Conservation (phyloP, 2,797 vertebrate genomes). For the Eptatretus atami region DNA sequence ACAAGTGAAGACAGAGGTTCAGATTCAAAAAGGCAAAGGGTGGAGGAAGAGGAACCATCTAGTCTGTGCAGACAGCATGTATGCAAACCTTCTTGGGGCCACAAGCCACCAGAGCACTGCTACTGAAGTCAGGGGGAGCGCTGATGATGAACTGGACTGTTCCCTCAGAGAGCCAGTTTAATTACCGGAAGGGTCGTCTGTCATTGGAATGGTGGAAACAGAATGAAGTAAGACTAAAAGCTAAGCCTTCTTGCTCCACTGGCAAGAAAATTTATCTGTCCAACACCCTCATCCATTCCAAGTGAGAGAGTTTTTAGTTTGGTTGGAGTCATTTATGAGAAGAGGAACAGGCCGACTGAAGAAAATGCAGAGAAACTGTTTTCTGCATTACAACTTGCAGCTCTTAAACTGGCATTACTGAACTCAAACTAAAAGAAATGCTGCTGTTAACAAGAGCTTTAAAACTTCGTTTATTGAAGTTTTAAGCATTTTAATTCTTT, state of each 20-base stretch:
- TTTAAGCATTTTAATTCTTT: too few relatives aligned
- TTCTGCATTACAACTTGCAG: slow-evolving; percentile 9
- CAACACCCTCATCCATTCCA: slow-evolving; percentile 7
- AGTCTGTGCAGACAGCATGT: too few relatives aligned
- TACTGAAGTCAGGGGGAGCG: slow-evolving; percentile 7
- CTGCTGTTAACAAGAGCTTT: too few relatives aligned
- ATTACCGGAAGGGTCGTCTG: slow-evolving; percentile 7
- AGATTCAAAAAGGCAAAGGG: too few relatives aligned
- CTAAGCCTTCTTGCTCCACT: slow-evolving; percentile 7
- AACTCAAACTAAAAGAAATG: too few relatives aligned
- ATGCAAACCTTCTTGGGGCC: too few relatives aligned
- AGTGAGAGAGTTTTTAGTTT: slow-evolving; percentile 7
- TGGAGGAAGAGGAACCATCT: too few relatives aligned
- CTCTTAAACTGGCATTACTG: slow-evolving; percentile 6
- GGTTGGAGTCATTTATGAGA: slow-evolving; percentile 7
- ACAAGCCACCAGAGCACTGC: background rate
- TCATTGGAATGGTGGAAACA: slow-evolving; percentile 9
- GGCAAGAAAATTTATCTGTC: slow-evolving; percentile 9
- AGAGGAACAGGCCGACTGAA: slow-evolving; percentile 7
- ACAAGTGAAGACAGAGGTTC: too few relatives aligned
- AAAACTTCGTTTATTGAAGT: too few relatives aligned
- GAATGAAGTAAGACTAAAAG: background rate
- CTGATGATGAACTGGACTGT: slow-evolving; percentile 8
- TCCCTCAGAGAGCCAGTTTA: slow-evolving; percentile 8
- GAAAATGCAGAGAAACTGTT: slow-evolving; percentile 10